phyloP scores from a whole-genome alignment of 2,888 invertebrate genomes.

The Girardia tigrina region DNA sequence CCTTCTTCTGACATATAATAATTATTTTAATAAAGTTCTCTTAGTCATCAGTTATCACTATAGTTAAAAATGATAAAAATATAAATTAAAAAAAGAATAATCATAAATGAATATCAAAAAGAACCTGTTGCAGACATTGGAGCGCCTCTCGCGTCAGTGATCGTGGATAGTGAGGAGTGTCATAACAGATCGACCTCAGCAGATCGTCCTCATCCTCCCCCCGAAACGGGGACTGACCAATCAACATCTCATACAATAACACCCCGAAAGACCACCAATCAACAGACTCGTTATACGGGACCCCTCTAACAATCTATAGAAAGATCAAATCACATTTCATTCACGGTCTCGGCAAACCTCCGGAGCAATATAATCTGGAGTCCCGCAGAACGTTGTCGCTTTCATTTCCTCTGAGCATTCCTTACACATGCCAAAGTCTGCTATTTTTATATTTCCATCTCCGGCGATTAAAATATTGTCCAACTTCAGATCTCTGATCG shows the following conservation, averaged over 20 bases:
- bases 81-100: too few species aligned
- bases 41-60: too few species aligned
- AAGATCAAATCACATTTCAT: slow-evolving; percentile 27
- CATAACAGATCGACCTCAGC: slow-evolving; percentile 95
- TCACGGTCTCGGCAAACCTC: slow-evolving; percentile 59
- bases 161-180: slow-evolving; percentile 84
- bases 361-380: slow-evolving; percentile 95
- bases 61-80: too few species aligned
- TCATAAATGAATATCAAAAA: too few species aligned
- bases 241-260: slow-evolving; percentile 90
- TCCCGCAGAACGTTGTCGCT: slow-evolving; percentile 84
- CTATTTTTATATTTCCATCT: slow-evolving; percentile 90
- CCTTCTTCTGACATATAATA: too few species aligned
- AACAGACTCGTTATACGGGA: slow-evolving; percentile 87
- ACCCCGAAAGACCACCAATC: slow-evolving; percentile 99
- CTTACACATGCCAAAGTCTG: slow-evolving; percentile 99
- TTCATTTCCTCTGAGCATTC: slow-evolving; percentile 83
- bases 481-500: slow-evolving; percentile 87
- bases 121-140: slow-evolving; percentile 44
- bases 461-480: slow-evolving; percentile 89
- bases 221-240: slow-evolving; percentile 94
- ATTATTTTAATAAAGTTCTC: too few species aligned
- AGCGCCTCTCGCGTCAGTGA: slow-evolving; percentile 71
- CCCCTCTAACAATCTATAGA: slow-evolving; percentile 73
- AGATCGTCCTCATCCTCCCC: slow-evolving; percentile 96